Conservation (phyloP, 2,797 vertebrate genomes). For the Graptemys geographica region DNA sequence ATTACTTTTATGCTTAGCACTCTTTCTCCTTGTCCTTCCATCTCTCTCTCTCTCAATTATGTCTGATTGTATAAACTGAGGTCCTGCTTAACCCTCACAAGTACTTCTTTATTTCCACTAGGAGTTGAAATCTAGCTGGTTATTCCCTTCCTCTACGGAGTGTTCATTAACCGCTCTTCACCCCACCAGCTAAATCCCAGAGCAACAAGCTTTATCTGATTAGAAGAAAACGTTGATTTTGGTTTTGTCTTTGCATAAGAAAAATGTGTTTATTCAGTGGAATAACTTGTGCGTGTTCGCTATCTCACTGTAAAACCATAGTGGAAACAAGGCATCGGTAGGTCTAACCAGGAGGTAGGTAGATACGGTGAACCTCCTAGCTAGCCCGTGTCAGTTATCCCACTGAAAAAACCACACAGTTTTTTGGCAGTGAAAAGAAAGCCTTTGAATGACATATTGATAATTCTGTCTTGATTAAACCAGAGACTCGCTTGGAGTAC, state of each 20-base stretch:
- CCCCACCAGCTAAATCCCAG: background rate
- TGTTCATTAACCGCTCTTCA: background rate
- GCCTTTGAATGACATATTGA: rapidly evolving
- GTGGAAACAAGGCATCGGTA: background rate
- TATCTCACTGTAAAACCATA: background rate
- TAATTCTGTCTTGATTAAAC: background rate
- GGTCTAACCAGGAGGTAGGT: background rate
- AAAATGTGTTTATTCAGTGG: conserved; percentile 8
- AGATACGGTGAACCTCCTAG: background rate
- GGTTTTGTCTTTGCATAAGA: background rate
- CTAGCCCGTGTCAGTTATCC: background rate
- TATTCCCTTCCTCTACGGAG: conserved; percentile 17
- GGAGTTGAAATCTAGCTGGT: conserved; percentile 29
- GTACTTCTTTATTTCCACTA: conserved; percentile 24
- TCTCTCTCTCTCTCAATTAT: conserved; percentile 35
- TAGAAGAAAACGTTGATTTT: background rate
- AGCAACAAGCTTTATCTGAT: conserved; percentile 4
- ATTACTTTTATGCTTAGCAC: conserved; percentile 16
- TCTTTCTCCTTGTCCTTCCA: conserved; percentile 15
- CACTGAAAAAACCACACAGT: background rate
- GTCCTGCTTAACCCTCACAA: conserved; percentile 41
- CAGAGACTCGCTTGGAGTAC: rapidly evolving
- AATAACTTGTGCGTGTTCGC: background rate
- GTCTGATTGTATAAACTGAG: conserved; percentile 34
- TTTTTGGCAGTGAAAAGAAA: background rate